Evolutionary conservation across 1,140 invertebrate species (phyloP).

Genomic region (Choristoneura fumiferana): DNA sequence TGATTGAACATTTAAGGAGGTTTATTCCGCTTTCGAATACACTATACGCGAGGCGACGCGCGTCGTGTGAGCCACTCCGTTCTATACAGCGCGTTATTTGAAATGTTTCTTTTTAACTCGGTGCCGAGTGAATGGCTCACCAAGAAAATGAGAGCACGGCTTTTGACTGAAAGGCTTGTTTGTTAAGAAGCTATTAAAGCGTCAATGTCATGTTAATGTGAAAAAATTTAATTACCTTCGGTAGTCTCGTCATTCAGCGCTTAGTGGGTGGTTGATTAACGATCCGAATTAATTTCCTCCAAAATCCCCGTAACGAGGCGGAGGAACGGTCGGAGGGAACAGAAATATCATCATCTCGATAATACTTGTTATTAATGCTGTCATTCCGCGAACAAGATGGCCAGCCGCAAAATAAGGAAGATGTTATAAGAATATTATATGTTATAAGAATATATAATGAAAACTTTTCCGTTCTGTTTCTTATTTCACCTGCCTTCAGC

Average conservation of each 20-base stretch:
- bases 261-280: constrained; percentile 52
- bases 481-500: too few relatives aligned
- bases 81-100: background rate
- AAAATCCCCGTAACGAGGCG: constrained; percentile 48
- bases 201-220: background rate
- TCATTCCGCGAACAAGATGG: constrained; percentile 32
- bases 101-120: constrained; percentile 3
- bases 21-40: background rate
- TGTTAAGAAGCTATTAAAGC: constrained; percentile 3
- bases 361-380: constrained; percentile 38
- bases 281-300: constrained; percentile 52
- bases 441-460: background rate
- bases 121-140: background rate
- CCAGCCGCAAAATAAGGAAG: constrained; percentile 24
- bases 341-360: constrained; percentile 31
- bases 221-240: constrained; percentile 29
- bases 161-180: constrained; percentile 4
- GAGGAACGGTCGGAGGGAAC: constrained; percentile 29
- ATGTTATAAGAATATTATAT: background rate
- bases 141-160: background rate
- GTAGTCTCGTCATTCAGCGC: constrained; percentile 37
- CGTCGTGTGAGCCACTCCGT: background rate
- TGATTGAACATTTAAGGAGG: constrained; percentile 8
- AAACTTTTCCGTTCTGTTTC: background rate
- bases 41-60: background rate